Evolutionary conservation across 1,140 invertebrate genomes (phyloP).

Genomic region (Lepidurus apus): DNA sequence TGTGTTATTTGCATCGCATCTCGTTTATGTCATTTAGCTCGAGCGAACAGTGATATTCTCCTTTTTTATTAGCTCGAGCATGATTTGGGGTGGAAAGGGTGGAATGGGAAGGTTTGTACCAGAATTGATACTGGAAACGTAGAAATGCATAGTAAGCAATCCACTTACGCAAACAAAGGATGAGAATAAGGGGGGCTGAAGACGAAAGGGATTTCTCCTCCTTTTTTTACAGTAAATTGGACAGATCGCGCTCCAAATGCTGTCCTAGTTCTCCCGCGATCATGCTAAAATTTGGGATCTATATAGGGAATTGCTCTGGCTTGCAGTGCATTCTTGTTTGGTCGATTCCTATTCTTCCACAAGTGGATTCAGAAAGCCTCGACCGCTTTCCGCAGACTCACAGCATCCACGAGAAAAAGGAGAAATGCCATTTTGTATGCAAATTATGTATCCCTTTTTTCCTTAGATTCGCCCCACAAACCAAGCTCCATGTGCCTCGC

Average conservation of each 20-base stretch:
- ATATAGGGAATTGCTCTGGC: neutral
- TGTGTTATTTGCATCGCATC: too few species aligned
- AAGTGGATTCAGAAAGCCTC: neutral
- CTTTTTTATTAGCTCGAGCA: too few species aligned
- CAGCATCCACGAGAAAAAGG: neutral
- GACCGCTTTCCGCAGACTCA: neutral
- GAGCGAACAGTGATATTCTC: too few species aligned
- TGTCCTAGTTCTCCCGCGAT: too few species aligned
- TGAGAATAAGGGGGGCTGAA: neutral
- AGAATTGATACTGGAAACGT: too few species aligned
- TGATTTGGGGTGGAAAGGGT: too few species aligned
- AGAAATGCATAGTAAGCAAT: too few species aligned
- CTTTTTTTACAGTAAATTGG: slow-evolving; percentile 4
- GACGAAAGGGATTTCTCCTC: neutral
- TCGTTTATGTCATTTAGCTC: too few species aligned
- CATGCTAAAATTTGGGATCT: too few species aligned
- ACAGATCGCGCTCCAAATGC: neutral
- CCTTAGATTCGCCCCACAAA: neutral
- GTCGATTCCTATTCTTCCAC: slow-evolving; percentile 9
- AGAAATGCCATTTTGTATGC: neutral
- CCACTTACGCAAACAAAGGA: neutral
- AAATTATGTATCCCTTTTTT: neutral
- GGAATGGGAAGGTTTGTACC: too few species aligned
- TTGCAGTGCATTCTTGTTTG: neutral
- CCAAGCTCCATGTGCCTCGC: too few species aligned